phyloP scores from a whole-genome alignment of 1,140 invertebrate genomes.

The Scaptomyza graminum region DNA sequence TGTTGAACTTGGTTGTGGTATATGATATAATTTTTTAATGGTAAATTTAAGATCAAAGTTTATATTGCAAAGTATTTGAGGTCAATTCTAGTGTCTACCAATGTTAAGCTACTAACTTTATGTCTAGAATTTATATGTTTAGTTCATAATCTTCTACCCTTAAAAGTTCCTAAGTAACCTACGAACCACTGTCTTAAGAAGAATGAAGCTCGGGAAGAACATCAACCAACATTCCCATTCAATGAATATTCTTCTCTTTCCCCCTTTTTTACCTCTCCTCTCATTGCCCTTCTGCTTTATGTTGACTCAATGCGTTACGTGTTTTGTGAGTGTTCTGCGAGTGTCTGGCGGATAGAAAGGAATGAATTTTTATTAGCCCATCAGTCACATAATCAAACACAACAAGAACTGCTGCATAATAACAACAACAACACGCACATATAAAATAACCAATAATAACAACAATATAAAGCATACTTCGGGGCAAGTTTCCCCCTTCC shows the following conservation, averaged over 20 bases:
- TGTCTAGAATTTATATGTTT: too few species aligned
- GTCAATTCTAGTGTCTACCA: too few species aligned
- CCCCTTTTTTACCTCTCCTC: background rate
- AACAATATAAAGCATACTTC: conserved; percentile 65
- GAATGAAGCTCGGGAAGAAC: background rate
- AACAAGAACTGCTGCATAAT: conserved; percentile 75
- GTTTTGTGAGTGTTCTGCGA: conserved; percentile 25
- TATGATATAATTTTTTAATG: too few species aligned
- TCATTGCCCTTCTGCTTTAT: background rate
- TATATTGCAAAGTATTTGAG: too few species aligned
- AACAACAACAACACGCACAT: conserved; percentile 56
- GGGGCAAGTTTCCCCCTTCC: conserved; percentile 29
- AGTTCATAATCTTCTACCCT: background rate
- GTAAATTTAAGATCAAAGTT: too few species aligned
- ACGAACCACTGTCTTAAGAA: conserved; percentile 1
- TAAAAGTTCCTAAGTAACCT: background rate
- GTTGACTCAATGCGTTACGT: conserved; percentile 43
- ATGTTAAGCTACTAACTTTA: too few species aligned
- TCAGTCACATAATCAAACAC: conserved; percentile 57
- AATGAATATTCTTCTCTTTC: background rate
- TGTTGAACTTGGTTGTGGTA: conserved; percentile 3
- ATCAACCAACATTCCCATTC: conserved; percentile 16
- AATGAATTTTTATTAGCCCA: conserved; percentile 80
- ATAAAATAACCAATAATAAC: conserved; percentile 70
- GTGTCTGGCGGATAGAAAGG: conserved; percentile 21